These are phyloP conservation scores for Recurvirostra avosetta DNA, from an alignment of 2,113 vertebrate species.

Conservation along the genomic window DNA sequence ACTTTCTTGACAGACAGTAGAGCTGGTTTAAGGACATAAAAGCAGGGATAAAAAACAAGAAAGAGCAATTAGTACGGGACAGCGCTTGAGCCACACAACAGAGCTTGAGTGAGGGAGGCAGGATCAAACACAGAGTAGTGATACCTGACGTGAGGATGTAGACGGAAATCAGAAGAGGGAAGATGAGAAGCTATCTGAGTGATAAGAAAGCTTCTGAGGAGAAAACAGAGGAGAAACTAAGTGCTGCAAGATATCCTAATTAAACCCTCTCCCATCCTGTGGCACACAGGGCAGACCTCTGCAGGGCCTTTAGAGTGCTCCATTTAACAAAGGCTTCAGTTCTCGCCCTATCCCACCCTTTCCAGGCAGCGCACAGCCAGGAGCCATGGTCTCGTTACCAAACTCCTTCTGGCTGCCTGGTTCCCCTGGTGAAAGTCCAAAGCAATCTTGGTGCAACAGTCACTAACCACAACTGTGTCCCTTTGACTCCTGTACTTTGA, in stretches of 20 bases:
- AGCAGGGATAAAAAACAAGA: background rate
- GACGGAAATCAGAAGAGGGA: slow-evolving; percentile 94
- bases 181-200: slow-evolving; percentile 97
- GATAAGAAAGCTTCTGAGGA: slow-evolving; percentile 90
- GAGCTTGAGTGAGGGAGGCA: slow-evolving; percentile 31
- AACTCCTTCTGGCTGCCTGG: background rate
- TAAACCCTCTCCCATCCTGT: background rate
- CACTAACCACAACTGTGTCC: background rate
- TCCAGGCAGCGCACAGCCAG: background rate
- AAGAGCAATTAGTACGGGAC: slow-evolving; percentile 20
- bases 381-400: background rate
- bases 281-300: background rate
- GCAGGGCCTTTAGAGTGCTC: background rate
- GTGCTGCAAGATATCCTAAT: background rate
- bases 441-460: background rate
- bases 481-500: background rate
- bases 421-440: background rate
- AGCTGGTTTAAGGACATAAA: background rate
- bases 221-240: slow-evolving; percentile 71
- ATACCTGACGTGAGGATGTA: slow-evolving; percentile 85
- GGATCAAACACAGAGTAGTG: slow-evolving; percentile 47
- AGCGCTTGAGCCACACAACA: slow-evolving; percentile 2
- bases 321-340: no score
- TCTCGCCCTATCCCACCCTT: background rate
- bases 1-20: background rate